Percentiles rank a stretch among this genome's conserved stretches.
Evolutionary conservation across 2,113 vertebrate species (phyloP).

Genomic region (Azemiops feae): DNA sequence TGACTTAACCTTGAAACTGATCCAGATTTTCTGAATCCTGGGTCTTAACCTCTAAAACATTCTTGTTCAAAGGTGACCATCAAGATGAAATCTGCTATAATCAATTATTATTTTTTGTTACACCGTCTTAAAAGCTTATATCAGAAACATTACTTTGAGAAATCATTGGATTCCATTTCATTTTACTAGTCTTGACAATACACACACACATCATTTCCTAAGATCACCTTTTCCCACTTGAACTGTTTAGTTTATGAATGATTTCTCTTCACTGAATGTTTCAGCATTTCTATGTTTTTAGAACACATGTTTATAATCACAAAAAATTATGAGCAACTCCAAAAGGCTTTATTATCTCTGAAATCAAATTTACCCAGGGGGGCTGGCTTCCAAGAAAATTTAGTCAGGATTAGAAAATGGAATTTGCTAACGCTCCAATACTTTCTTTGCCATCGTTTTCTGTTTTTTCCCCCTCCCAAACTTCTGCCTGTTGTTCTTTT

Average conservation of each 20-base stretch:
- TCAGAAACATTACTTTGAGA: slow-evolving; percentile 47
- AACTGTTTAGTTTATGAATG: slow-evolving; percentile 52
- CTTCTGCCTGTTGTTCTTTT: slow-evolving; percentile 23
- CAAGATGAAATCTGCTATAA: slow-evolving; percentile 36
- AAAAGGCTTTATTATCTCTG: slow-evolving; percentile 60
- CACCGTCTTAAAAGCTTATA: slow-evolving; percentile 41
- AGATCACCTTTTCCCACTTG: slow-evolving; percentile 49
- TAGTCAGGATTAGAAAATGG: slow-evolving; percentile 57
- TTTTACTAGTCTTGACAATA: slow-evolving; percentile 51
- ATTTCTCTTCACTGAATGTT: slow-evolving; percentile 37
- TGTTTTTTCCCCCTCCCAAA: slow-evolving; percentile 43
- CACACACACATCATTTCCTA: slow-evolving; percentile 23
- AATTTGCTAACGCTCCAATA: slow-evolving; percentile 48
- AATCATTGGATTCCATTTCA: slow-evolving; percentile 58
- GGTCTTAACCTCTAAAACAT: slow-evolving; percentile 38
- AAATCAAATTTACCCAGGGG: slow-evolving; percentile 46
- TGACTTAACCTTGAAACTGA: slow-evolving; percentile 59
- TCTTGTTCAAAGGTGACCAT: slow-evolving; percentile 46
- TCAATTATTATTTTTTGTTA: slow-evolving; percentile 45
- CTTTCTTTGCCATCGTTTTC: slow-evolving; percentile 48
- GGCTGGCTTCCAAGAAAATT: slow-evolving; percentile 54
- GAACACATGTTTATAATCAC: slow-evolving; percentile 71
- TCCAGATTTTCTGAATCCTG: slow-evolving; percentile 53
- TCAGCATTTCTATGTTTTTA: slow-evolving; percentile 35
- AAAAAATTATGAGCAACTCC: slow-evolving; percentile 50